These are phyloP conservation scores for Sipha flava DNA, from an alignment of 1,140 invertebrate genomes.

Conservation along the genomic window DNA sequence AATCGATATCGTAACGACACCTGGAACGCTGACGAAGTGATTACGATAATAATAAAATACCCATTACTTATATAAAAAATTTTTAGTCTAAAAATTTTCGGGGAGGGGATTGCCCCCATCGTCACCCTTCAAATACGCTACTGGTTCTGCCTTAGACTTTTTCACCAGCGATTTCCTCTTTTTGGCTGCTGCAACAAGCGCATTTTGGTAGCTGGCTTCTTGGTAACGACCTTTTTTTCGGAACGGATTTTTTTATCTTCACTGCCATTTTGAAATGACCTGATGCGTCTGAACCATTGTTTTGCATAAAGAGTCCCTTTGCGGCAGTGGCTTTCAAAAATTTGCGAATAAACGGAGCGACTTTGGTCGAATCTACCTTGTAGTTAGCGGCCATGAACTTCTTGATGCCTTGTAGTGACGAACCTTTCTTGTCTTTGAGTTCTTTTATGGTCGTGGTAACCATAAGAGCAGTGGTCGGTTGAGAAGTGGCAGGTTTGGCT, in stretches of 20 bases:
- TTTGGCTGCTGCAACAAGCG: conserved; percentile 15
- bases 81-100: too few relatives aligned
- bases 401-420: conserved; percentile 51
- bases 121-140: too few relatives aligned
- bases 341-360: conserved; percentile 43
- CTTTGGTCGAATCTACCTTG: conserved; percentile 46
- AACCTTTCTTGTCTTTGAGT: conserved; percentile 49
- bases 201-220: conserved; percentile 35
- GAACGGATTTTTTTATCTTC: conserved; percentile 18
- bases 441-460: conserved; percentile 49
- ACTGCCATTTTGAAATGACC: conserved; percentile 45
- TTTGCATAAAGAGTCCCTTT: conserved; percentile 42
- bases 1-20: too few relatives aligned
- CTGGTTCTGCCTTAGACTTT: too few relatives aligned
- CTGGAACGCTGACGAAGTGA: too few relatives aligned
- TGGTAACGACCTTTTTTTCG: too few relatives aligned
- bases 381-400: conserved; percentile 49
- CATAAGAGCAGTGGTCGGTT: conserved; percentile 43
- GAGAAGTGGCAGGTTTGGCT: conserved; percentile 29
- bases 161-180: too few relatives aligned
- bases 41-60: too few relatives aligned
- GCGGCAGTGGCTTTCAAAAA: conserved; percentile 45
- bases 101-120: too few relatives aligned
- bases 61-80: too few relatives aligned
- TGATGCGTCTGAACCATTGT: conserved; percentile 46